A percentile compares a stretch with the other conserved stretches of the same genome.
Conservation (phyloP, 1,140 invertebrate genomes). For the Andrena cerasifolii region DNA sequence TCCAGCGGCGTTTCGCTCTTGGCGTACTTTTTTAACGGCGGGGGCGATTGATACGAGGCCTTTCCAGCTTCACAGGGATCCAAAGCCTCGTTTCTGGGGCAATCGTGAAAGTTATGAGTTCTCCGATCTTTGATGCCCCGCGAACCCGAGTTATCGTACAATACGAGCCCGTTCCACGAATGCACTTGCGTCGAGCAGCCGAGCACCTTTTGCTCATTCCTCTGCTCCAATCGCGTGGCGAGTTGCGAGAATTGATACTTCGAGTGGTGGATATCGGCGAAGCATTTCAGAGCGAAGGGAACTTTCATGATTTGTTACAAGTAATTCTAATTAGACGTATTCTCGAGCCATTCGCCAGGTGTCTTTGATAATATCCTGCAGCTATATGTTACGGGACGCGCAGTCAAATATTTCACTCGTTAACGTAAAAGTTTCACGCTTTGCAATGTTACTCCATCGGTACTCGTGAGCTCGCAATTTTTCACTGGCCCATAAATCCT, state of each 20-base stretch:
- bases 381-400: too few species aligned
- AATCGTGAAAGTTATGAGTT: conserved; percentile 2
- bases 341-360: too few species aligned
- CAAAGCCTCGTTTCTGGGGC: neutral
- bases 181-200: neutral
- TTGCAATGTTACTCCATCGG: neutral
- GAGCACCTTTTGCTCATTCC: neutral
- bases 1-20: neutral
- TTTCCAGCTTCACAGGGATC: neutral
- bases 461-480: neutral
- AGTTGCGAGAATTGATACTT: too few species aligned
- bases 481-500: neutral
- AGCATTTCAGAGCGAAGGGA: too few species aligned
- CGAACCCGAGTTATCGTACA: neutral
- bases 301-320: too few species aligned
- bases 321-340: too few species aligned
- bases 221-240: neutral
- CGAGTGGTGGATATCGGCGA: too few species aligned
- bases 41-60: neutral
- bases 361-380: too few species aligned
- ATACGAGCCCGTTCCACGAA: neutral
- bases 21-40: neutral
- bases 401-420: too few species aligned
- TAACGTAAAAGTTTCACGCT: too few species aligned
- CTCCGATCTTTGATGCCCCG: conserved; percentile 11